Percentiles rank a stretch among this genome's conserved stretches.
phyloP scores from a whole-genome alignment of 2,113 vertebrate species.

The Nansenia antarctica region DNA sequence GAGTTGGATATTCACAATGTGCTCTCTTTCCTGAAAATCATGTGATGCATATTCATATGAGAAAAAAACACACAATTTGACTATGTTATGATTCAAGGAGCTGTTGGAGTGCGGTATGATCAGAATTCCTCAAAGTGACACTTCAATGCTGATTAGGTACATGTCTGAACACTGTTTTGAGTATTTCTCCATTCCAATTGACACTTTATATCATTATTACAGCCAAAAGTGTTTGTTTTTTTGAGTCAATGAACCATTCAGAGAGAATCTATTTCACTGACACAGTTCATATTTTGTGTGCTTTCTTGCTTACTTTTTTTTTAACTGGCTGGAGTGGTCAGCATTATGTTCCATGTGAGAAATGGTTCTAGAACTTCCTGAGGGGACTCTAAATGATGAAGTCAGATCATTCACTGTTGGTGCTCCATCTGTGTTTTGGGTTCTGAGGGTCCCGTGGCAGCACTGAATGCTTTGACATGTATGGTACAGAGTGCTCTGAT shows the following conservation, averaged over 20 bases:
- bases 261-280: constrained; percentile 33
- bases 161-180: not conserved
- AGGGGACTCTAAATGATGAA: constrained; percentile 42
- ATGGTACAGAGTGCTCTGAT: constrained; percentile 52
- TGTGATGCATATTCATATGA: not conserved
- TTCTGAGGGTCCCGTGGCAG: constrained; percentile 30
- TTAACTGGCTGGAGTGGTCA: constrained; percentile 55
- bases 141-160: not conserved
- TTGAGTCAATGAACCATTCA: not conserved
- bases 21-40: not conserved
- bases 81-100: not conserved
- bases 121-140: not conserved
- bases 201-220: not conserved
- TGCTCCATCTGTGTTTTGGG: constrained; percentile 34
- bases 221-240: not conserved
- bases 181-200: not conserved
- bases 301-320: constrained; percentile 50
- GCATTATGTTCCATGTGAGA: constrained; percentile 46
- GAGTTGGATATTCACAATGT: not conserved
- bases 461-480: constrained; percentile 40
- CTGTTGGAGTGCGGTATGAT: not conserved
- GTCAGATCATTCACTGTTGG: constrained; percentile 45
- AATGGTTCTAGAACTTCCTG: constrained; percentile 45
- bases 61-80: not conserved
- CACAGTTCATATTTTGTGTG: constrained; percentile 48